Conservation (phyloP, 2,113 vertebrate genomes). For the Hyaena hyaena region DNA sequence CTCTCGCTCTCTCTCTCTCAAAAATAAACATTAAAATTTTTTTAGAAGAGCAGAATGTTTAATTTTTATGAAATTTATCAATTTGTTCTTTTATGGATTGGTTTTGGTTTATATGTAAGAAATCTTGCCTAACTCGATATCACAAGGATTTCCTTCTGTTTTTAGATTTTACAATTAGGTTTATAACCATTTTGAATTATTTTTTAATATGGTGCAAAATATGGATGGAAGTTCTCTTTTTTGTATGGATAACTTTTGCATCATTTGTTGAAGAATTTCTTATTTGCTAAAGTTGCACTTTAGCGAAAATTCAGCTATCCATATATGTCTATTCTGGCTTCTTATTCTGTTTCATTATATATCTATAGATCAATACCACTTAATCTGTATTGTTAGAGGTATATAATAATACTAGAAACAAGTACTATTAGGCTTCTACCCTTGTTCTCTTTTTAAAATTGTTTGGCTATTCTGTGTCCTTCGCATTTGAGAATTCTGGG, state of each 20-base stretch:
- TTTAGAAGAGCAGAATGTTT: background rate
- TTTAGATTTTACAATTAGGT: background rate
- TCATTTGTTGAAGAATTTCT: background rate
- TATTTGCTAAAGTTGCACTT: background rate
- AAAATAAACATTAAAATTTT: no score
- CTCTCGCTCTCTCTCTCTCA: no score
- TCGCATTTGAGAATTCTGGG: conserved; percentile 17
- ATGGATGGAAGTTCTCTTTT: background rate
- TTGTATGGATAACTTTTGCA: background rate
- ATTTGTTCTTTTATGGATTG: background rate
- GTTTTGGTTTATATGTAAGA: conserved; percentile 11
- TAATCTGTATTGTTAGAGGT: background rate
- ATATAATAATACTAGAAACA: background rate
- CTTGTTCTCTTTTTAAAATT: background rate
- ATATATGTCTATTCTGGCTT: background rate
- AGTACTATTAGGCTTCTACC: background rate
- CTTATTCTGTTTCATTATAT: background rate
- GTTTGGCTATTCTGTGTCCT: background rate
- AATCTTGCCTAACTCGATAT: background rate
- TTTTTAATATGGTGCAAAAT: background rate
- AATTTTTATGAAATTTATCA: background rate
- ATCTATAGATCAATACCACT: background rate
- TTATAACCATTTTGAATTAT: background rate
- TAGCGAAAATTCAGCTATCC: background rate
- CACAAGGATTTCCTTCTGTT: background rate